Evolutionary conservation across 2,888 invertebrate species (phyloP), one percentile per base, ranked within the genome.

Genomic region (Hirtodrosophila alboralis): DNA sequence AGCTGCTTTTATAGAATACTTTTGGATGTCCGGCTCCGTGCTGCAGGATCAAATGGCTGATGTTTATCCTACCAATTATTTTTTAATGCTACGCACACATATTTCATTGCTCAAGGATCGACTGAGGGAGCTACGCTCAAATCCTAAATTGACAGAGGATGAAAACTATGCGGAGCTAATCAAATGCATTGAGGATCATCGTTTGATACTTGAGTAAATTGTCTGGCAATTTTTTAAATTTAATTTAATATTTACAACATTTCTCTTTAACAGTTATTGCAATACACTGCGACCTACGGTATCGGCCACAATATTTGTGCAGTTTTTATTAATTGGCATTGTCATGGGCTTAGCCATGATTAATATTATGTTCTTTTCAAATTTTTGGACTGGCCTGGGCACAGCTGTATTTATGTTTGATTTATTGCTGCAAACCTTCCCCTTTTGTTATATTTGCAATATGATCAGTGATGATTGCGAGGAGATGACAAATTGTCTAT

Each of bases 401-500:
- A 14, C 79, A 4, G 54, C 71, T 13, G 67, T 62, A 1, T 52
- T 64, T 8, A n/a, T 70, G 9, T 75, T 73, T 18, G 30, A 79
- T 2, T 12, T 74, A 0, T 31, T 85, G 1, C 18, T 79, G 37
- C 59, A 81, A 14, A 79, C 80, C 0, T 81, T 81, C 21, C 80
- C 80, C 21, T 85, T 81, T 1, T 85, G 86, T 45, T 84, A 76
- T 3, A 69, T 30, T 4, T 81, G 80, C 48, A 79, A 81, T 9
- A 9, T 66, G 13, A 47, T 81, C 0, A 62, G 61, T 0, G 76
- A 79, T 1, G 80, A 81, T 10, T 57, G 62, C 47, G 62, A 64
- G 1, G 67, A 75, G 0, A 7, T 79, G 60, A 36, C 75, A 28
- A 66, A 79, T 7, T 44, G 26, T 0, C 53, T 85, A 12, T 85